A percentile compares a stretch with the other conserved stretches of the same genome.
phyloP scores from a whole-genome alignment of 2,113 vertebrate species.

The Petrocephalus zakoni region DNA sequence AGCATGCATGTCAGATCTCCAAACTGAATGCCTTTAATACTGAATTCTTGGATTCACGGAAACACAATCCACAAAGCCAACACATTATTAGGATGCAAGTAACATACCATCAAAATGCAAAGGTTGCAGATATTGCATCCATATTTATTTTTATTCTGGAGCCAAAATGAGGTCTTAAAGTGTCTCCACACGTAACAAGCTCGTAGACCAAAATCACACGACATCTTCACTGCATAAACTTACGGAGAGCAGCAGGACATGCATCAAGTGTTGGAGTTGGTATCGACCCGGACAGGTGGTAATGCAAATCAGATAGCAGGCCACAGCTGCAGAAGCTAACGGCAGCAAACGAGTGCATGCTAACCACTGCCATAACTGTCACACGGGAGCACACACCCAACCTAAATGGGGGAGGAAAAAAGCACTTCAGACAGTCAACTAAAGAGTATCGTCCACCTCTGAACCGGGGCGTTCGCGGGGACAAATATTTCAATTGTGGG shows the following conservation, averaged over 20 bases:
- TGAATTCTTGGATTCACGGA: background rate
- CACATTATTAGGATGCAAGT: background rate
- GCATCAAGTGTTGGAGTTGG: background rate
- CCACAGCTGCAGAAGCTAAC: background rate
- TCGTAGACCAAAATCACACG: background rate
- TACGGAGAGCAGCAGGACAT: background rate
- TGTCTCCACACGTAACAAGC: background rate
- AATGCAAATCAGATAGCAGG: background rate
- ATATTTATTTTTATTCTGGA: background rate
- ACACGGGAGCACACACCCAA: background rate
- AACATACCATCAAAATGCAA: background rate
- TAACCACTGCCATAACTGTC: background rate
- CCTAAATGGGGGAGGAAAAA: background rate
- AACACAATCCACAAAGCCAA: background rate
- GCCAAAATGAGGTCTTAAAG: background rate
- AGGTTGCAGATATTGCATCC: background rate
- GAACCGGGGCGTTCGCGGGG: background rate
- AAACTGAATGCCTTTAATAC: background rate
- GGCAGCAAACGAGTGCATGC: background rate
- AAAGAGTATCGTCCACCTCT: background rate
- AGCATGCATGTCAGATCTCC: background rate
- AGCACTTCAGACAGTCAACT: background rate
- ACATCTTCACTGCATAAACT: background rate
- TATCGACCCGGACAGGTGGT: background rate
- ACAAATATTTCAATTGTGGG: background rate